Conservation (phyloP, 2,113 vertebrate genomes). For the Etheostoma cragini region DNA sequence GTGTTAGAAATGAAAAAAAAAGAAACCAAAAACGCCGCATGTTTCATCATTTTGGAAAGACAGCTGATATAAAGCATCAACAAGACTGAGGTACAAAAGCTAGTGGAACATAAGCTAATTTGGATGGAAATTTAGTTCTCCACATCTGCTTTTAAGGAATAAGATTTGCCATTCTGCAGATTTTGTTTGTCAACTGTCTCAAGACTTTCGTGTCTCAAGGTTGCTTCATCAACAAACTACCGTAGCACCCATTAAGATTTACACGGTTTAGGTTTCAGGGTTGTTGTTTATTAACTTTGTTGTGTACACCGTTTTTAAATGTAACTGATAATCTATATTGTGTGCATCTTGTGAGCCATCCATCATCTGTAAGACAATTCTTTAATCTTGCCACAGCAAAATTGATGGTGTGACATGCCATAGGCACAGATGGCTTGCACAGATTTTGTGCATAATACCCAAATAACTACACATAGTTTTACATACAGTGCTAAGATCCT, state of each 20-base stretch:
- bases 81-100: background rate
- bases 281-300: background rate
- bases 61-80: background rate
- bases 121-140: background rate
- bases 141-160: constrained; percentile 2
- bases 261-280: constrained; percentile 15
- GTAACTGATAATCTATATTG: constrained; percentile 24
- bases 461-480: constrained; percentile 45
- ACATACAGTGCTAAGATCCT: constrained; percentile 56
- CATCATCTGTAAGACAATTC: constrained; percentile 53
- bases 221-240: constrained; percentile 16
- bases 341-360: constrained; percentile 30
- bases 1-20: background rate
- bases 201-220: background rate
- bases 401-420: constrained; percentile 54
- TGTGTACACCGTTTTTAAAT: background rate
- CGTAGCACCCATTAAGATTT: constrained; percentile 2
- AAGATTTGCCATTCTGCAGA: background rate
- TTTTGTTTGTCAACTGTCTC: background rate
- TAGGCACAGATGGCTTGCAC: constrained; percentile 55
- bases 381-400: constrained; percentile 42
- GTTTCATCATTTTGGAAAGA: background rate
- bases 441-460: constrained; percentile 48
- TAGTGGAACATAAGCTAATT: background rate
- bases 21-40: background rate